phyloP scores from a whole-genome alignment of 2,888 invertebrate genomes.

The Mesoligia furuncula region DNA sequence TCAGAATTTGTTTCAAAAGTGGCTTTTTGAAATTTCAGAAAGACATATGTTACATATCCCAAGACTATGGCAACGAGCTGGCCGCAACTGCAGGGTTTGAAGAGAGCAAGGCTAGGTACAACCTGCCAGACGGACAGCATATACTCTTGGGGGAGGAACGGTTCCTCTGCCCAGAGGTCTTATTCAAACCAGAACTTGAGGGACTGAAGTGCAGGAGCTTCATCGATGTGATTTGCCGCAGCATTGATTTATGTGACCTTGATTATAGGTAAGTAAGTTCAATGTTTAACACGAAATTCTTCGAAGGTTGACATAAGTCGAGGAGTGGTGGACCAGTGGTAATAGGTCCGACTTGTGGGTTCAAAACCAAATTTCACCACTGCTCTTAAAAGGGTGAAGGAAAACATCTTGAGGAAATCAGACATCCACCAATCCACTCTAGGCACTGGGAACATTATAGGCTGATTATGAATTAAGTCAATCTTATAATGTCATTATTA shows the following conservation, averaged over 20 bases:
- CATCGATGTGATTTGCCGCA: conserved; percentile 91
- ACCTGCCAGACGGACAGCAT: conserved; percentile 95
- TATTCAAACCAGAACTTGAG: conserved; percentile 95
- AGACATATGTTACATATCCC: conserved; percentile 77
- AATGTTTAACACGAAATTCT: not conserved
- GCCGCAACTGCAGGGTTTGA: conserved; percentile 90
- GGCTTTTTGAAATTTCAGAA: conserved; percentile 69
- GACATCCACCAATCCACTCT: not conserved
- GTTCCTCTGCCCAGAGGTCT: conserved; percentile 95
- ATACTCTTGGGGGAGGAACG: conserved; percentile 95
- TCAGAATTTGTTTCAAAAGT: conserved; percentile 68
- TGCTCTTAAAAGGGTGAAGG: not conserved
- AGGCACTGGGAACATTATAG: too few species aligned
- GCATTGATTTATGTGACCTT: conserved; percentile 91
- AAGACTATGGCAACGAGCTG: conserved; percentile 73
- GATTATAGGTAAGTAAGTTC: conserved; percentile 87
- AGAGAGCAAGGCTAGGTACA: conserved; percentile 94
- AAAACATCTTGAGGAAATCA: not conserved
- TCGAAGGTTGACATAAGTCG: not conserved
- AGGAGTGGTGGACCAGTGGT: not conserved
- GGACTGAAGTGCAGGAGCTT: conserved; percentile 94
- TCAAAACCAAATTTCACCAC: not conserved
- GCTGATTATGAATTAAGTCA: too few species aligned
- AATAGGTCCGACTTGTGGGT: not conserved
- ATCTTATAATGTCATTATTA: not conserved